Evolutionary conservation across 30 jellyfish, hydroid and myxozoan species (phyloP), one percentile per base, ranked within the genome.

Genomic region (Nemopilema nomurai): DNA sequence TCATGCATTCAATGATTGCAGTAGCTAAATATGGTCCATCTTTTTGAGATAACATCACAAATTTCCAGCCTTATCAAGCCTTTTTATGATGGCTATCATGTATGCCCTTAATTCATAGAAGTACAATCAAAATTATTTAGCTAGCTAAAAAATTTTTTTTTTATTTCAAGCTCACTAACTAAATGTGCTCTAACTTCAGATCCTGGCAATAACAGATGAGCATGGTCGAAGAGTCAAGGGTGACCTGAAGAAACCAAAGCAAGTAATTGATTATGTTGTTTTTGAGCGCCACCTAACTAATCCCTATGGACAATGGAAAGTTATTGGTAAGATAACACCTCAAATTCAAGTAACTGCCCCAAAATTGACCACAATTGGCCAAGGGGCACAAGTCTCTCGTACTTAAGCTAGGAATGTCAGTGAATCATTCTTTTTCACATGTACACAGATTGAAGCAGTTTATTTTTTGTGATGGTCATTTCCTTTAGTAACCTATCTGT

Each of bases 271-370:
- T 28, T 80, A 91, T 67, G 97, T 91, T 62, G 97, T 91, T 21
- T 80, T 91, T 66, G 97, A 91, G 62, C 86, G 96, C 70, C 97
- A 91, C 85, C 67, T 91, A 52, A 69, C 91, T 18, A 88, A 91
- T 51, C 97, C 97, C 0, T 91, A 91, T 80, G 97, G 97, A 51
- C 90, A 79, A 52, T 91, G 97, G 97, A 78, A 87, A 76, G 57
- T 91, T 0, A 51, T 89, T 68, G 97, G 97, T 13, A 91, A 91
- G 51, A 27, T 91, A 4, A 32, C 80, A 33, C 96, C 87, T 25
- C 89, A 75, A 41, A 18, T 63, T 19, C 95, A 63, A 22, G 75
- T 84, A 51, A 77, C 67, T 19, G 30, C 79, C 13, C 76, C 93
- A 9, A 33, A 84, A 23, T 28, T 84, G 20, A 72, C 41, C 7